phyloP scores from a whole-genome alignment of 1,140 invertebrate genomes.

The Philopotamus ludificatus region DNA sequence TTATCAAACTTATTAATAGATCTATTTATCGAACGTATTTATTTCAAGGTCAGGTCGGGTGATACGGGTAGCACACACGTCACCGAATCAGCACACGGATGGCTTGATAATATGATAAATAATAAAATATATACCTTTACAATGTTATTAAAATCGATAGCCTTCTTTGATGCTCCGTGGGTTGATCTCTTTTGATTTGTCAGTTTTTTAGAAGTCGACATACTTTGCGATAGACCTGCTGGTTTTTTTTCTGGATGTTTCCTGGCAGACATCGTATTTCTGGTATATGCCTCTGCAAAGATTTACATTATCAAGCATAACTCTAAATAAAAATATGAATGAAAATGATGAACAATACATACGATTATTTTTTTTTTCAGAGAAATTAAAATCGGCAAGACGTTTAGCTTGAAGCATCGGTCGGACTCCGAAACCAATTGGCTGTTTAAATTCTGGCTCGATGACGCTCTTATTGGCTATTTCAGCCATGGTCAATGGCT shows the following conservation, averaged over 20 bases:
- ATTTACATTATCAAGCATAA: not conserved
- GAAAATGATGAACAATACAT: not conserved
- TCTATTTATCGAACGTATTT: no score
- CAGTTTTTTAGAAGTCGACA: slow-evolving; percentile 21
- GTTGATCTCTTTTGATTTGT: slow-evolving; percentile 4
- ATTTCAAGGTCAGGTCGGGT: no score
- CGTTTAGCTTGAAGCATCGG: not conserved
- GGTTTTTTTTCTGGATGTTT: slow-evolving; percentile 12
- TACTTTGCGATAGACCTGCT: slow-evolving; percentile 6
- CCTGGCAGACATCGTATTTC: not conserved
- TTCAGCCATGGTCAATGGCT: not conserved
- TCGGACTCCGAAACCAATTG: no score
- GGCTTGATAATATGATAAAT: no score
- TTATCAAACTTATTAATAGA: no score
- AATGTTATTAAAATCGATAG: not conserved
- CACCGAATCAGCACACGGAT: no score
- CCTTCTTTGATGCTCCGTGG: not conserved
- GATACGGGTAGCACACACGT: no score
- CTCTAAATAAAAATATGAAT: slow-evolving; percentile 5
- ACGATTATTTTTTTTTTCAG: slow-evolving; percentile 5
- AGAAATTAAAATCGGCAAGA: slow-evolving; percentile 3
- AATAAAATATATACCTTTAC: not conserved
- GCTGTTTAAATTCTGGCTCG: not conserved
- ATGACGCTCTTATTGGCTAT: not conserved
- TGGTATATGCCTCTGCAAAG: no score